Percentiles rank a stretch among this genome's conserved stretches.
Evolutionary conservation across 2,113 vertebrate species (phyloP).

Genomic region (Anthoscopus minutus): DNA sequence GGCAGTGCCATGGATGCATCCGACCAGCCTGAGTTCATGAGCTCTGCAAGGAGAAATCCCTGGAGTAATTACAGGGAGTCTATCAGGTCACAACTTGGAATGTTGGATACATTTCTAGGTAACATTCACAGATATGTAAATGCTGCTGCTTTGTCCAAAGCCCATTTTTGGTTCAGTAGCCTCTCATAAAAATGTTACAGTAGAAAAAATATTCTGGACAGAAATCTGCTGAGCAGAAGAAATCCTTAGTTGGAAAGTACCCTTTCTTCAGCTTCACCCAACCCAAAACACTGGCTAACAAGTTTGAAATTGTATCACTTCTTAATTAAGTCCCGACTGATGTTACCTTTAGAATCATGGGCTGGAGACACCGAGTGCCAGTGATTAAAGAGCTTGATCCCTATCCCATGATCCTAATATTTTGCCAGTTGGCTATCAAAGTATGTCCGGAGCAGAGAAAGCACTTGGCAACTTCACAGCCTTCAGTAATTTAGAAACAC

Average conservation of each 20-base stretch:
- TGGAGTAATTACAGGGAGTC: neutral
- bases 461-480: neutral
- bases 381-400: constrained; percentile 18
- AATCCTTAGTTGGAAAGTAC: constrained; percentile 53
- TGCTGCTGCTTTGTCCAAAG: neutral
- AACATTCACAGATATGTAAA: neutral
- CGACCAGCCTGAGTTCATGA: neutral
- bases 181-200: neutral
- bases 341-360: constrained; percentile 10
- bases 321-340: constrained; percentile 47
- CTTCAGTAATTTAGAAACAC: constrained; percentile 10
- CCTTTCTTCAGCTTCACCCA: constrained; percentile 37
- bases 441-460: constrained; percentile 16
- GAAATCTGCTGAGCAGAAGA: constrained; percentile 51
- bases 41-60: neutral
- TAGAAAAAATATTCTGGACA: constrained; percentile 42
- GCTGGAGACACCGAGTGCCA: neutral
- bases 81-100: neutral
- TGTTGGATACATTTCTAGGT: neutral
- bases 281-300: constrained; percentile 56
- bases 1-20: neutral
- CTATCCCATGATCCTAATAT: neutral
- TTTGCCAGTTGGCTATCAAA: constrained; percentile 51
- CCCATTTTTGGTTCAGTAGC: neutral
- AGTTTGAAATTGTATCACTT: constrained; percentile 47